Percentiles rank a stretch among this genome's conserved stretches.
phyloP scores from a whole-genome alignment of 2,113 vertebrate species.

The Triplophysa rosa region DNA sequence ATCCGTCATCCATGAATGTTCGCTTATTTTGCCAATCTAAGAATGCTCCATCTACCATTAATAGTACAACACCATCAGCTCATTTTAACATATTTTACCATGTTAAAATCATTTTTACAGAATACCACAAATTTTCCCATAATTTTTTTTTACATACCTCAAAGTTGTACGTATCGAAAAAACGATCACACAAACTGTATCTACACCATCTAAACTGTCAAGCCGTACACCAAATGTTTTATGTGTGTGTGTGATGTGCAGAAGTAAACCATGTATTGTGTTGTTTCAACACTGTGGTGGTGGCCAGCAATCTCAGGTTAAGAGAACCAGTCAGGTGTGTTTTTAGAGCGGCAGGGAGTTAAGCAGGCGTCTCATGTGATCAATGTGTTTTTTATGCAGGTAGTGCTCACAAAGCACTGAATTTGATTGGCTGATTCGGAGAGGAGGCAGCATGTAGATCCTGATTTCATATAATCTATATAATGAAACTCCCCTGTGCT shows the following conservation, averaged over 20 bases:
- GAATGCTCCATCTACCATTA: too few relatives aligned
- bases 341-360: conserved; percentile 53
- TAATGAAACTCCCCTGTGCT: not conserved
- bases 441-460: not conserved
- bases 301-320: conserved; percentile 24
- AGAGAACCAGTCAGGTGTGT: conserved; percentile 66
- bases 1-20: not conserved
- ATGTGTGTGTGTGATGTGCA: not conserved
- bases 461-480: not conserved
- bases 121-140: too few relatives aligned
- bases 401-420: conserved; percentile 50
- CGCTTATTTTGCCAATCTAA: too few relatives aligned
- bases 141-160: not conserved
- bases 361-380: conserved; percentile 60
- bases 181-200: conserved; percentile 21
- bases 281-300: conserved; percentile 22
- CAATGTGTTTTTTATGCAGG: conserved; percentile 62
- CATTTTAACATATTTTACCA: too few relatives aligned
- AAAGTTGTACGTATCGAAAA: conserved; percentile 1
- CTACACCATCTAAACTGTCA: conserved; percentile 32
- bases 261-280: conserved; percentile 22
- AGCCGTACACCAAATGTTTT: not conserved
- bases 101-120: too few relatives aligned
- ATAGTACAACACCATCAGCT: too few relatives aligned
- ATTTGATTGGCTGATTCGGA: not conserved